Evolutionary conservation across 1,140 invertebrate genomes (phyloP), one percentile per base, ranked within the genome.

Genomic region (Philotrypesis tridentata): DNA sequence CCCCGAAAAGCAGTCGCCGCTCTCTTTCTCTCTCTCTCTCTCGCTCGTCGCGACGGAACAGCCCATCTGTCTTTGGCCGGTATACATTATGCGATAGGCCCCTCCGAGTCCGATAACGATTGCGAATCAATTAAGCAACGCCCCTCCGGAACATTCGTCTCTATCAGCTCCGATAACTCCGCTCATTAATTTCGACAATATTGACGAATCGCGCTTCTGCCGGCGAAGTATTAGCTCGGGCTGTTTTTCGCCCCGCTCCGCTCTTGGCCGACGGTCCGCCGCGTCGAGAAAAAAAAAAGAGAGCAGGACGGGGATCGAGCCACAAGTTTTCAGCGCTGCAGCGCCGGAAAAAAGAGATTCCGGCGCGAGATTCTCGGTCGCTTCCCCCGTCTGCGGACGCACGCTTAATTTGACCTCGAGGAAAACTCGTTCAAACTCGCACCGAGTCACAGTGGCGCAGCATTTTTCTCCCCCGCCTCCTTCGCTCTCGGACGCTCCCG

Each of bases 341-440:
- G 60, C 12, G 68, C 3, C 8, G 1, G 48, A 55, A 60, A 79
- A 65, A 25, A 65, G 27, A 74, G 61, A 67, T 43, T 8, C 40
- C 40, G 40, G n/a, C 25, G 17, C 60, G 48, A 79, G 70, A 48
- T 29, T n/a, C 27, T 71, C 68, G 25, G 31, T 72, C 60, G 55
- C 31, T 73, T 80, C 72, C 60, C 40, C 70, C 55, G 23, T 80
- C 60, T 74, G 37, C 71, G 71, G 60, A 80, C 74, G 71, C 61
- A 65, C 60, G 79, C 79, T 67, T 80, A 80, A 80, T 80, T 80
- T 73, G 73, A 80, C 60, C 71, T 67, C 79, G 33, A 65, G 60
- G 71, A 80, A 80, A 80, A 80, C 71, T 80, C 78, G 55, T 80
- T 72, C 37, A 79, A 79, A 79, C 68, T 72, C 68, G 11, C 60